Evolutionary conservation across 1,140 invertebrate genomes (phyloP).

Genomic region (Eumeta japonica): DNA sequence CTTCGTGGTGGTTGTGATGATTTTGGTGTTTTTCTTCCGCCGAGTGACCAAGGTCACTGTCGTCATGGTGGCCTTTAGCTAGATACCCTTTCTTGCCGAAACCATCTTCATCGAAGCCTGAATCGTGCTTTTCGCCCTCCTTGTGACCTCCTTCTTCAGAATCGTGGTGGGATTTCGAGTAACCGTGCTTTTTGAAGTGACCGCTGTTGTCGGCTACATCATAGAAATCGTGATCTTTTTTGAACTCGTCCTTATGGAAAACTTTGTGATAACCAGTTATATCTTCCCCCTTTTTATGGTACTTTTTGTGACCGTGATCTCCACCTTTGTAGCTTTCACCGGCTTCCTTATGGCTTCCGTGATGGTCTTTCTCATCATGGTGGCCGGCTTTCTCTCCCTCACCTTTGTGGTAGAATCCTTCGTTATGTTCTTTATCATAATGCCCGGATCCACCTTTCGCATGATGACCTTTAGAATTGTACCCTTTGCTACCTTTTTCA

Average conservation of each 20-base stretch:
- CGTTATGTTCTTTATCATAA: constrained; percentile 20
- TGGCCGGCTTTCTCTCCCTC: constrained; percentile 28
- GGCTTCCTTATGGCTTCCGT: constrained; percentile 44
- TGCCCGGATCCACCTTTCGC: constrained; percentile 33
- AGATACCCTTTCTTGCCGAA: constrained; percentile 54
- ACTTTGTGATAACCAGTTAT: constrained; percentile 71
- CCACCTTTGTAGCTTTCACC: constrained; percentile 66
- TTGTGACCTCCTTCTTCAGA: constrained; percentile 56
- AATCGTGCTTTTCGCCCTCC: constrained; percentile 56
- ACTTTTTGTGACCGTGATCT: constrained; percentile 68
- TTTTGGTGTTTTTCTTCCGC: constrained; percentile 34
- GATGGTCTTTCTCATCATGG: constrained; percentile 39
- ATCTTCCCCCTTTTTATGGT: constrained; percentile 68
- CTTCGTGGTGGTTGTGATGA: constrained; percentile 29
- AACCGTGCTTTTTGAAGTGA: constrained; percentile 62
- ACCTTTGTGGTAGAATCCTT: constrained; percentile 11
- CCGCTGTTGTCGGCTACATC: constrained; percentile 67
- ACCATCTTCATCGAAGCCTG: constrained; percentile 49
- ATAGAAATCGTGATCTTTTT: constrained; percentile 72
- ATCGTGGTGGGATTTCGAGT: constrained; percentile 52
- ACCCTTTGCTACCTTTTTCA: constrained; percentile 52
- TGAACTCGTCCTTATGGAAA: constrained; percentile 72
- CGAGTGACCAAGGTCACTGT: constrained; percentile 46
- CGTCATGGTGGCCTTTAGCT: constrained; percentile 51
- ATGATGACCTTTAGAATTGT: constrained; percentile 29